Conservation (phyloP, 2,113 vertebrate genomes). For the Cyprinodon tularosa region DNA sequence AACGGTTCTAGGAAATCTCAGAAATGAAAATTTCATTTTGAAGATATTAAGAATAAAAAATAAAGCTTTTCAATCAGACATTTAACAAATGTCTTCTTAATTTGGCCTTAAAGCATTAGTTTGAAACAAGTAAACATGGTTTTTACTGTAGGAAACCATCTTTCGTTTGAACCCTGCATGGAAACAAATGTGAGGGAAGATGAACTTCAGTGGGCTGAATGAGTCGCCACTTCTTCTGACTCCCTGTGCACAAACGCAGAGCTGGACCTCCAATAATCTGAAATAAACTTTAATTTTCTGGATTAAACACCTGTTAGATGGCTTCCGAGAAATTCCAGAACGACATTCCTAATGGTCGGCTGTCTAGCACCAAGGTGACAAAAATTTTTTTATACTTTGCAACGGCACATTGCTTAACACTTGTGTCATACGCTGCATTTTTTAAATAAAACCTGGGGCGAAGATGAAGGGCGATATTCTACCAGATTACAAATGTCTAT, state of each 20-base stretch:
- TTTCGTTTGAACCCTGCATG: neutral
- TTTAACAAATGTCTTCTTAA: neutral
- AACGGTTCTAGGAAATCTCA: neutral
- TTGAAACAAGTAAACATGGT: no score
- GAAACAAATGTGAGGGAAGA: neutral
- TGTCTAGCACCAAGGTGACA: constrained; percentile 4
- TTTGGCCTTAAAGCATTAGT: neutral
- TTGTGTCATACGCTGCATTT: neutral
- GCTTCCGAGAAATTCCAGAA: constrained; percentile 19
- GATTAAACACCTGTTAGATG: neutral
- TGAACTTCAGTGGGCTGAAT: neutral
- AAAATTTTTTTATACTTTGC: neutral
- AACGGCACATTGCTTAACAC: neutral
- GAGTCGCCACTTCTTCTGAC: neutral
- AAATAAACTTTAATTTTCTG: neutral
- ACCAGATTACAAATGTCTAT: constrained; percentile 1
- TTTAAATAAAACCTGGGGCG: neutral
- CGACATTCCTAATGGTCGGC: neutral
- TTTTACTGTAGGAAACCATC: no score
- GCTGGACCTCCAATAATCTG: neutral
- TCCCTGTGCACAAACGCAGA: no score
- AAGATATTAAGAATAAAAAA: neutral
- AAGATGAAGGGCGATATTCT: neutral
- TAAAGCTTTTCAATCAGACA: neutral
- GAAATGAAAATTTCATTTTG: neutral